Evolutionary conservation across 2,113 vertebrate species (phyloP).

Genomic region (Sylvietta virens): DNA sequence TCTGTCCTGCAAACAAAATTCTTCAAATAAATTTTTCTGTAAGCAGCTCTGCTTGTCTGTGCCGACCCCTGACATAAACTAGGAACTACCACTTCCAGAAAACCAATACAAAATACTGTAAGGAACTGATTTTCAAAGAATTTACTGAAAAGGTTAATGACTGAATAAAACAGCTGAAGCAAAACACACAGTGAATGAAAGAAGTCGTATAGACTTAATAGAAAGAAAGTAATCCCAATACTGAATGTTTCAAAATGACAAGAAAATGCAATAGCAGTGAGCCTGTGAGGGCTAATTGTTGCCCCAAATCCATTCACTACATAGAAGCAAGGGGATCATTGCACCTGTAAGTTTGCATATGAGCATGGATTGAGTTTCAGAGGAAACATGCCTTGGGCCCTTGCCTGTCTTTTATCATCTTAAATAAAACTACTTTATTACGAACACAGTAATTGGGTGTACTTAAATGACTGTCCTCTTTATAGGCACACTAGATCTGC

Average conservation of each 20-base stretch:
- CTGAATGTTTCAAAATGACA: not conserved
- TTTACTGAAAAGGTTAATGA: not conserved
- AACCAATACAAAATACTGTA: not conserved
- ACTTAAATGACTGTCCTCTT: not conserved
- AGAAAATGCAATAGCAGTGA: not conserved
- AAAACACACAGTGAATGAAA: not conserved
- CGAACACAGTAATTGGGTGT: not conserved
- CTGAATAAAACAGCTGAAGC: not conserved
- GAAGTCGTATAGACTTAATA: not conserved
- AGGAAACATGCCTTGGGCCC: not conserved
- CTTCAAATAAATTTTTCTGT: not conserved
- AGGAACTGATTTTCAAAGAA: not conserved
- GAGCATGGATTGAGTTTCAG: not conserved
- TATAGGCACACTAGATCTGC: not conserved
- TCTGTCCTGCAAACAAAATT: not conserved
- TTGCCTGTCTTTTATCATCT: not conserved
- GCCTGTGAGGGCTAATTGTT: not conserved
- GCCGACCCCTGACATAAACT: not conserved
- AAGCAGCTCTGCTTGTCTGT: not conserved
- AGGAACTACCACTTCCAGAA: not conserved
- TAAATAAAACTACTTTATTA: conserved; percentile 4
- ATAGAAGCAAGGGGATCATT: not conserved
- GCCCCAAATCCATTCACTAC: not conserved
- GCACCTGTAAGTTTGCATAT: not conserved
- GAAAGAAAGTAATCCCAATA: not conserved